These are phyloP conservation scores for Drosophila dunni DNA, from an alignment of 1,140 invertebrate species.

Conservation along the genomic window DNA sequence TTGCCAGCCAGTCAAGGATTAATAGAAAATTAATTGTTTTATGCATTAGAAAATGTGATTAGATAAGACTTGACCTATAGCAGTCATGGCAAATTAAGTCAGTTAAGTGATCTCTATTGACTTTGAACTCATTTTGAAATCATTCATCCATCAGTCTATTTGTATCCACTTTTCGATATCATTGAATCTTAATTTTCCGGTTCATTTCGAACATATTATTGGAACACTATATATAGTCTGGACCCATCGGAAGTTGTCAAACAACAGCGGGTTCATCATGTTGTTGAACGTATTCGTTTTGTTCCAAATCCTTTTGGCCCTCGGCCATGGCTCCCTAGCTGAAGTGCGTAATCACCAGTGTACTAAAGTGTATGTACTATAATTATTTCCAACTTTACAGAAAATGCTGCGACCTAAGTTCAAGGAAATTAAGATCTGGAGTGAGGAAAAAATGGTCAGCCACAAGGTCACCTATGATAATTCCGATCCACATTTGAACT, in stretches of 20 bases:
- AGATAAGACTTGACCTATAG: conserved; percentile 9
- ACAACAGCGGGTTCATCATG: conserved; percentile 47
- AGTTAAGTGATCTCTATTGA: conserved; percentile 41
- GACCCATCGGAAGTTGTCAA: conserved; percentile 5
- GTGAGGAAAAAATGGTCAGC: conserved; percentile 69
- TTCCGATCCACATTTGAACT: conserved; percentile 76
- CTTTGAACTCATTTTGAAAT: conserved; percentile 44
- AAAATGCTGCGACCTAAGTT: conserved; percentile 81
- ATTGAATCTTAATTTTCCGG: conserved; percentile 41
- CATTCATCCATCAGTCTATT: conserved; percentile 50
- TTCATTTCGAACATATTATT: conserved; percentile 2
- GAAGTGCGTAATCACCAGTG: conserved; percentile 45
- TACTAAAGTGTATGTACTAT: background rate
- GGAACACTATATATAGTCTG: conserved; percentile 52
- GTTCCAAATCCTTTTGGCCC: conserved; percentile 49
- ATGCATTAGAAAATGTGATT: conserved; percentile 49
- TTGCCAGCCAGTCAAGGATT: conserved; percentile 49
- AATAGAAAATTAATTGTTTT: conserved; percentile 44
- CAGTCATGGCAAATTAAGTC: conserved; percentile 43
- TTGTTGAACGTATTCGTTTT: conserved; percentile 42
- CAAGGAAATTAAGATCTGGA: conserved; percentile 73
- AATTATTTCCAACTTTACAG: conserved; percentile 23
- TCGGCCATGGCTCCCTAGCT: conserved; percentile 45
- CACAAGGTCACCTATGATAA: conserved; percentile 70
- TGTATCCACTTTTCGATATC: conserved; percentile 36